A percentile compares a stretch with the other conserved stretches of the same genome.
Evolutionary conservation across 23 tunicate species (phyloP).

Genomic region (Phallusia fumigata): DNA sequence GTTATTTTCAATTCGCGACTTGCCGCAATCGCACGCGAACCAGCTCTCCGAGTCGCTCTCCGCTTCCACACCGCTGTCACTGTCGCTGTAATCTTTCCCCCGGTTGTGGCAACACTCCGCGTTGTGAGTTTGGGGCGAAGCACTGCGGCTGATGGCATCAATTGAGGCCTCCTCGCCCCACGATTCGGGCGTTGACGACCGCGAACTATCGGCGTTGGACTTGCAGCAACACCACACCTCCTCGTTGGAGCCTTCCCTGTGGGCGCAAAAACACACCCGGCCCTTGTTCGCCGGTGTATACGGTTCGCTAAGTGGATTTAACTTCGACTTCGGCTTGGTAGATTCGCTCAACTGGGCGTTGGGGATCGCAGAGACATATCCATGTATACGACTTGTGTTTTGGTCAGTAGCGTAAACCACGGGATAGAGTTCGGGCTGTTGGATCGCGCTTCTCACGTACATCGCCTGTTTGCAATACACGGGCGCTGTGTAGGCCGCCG

Average conservation of each 20-base stretch:
- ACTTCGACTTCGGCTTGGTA: not conserved
- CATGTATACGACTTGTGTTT: not conserved
- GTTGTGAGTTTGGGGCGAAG: not conserved
- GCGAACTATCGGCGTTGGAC: not conserved
- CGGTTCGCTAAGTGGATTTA: conserved; percentile 59
- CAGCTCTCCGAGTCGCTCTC: conserved; percentile 28
- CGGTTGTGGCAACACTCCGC: not conserved
- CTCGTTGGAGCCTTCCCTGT: not conserved
- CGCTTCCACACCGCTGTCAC: conserved; percentile 61
- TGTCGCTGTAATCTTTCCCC: conserved; percentile 18
- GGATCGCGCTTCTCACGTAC: not conserved
- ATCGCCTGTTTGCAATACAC: not conserved
- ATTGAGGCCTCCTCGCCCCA: conserved; percentile 19
- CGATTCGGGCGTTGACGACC: conserved; percentile 23
- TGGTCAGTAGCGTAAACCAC: not conserved
- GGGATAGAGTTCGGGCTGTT: not conserved
- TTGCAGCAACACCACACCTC: conserved; percentile 8
- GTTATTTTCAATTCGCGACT: not conserved
- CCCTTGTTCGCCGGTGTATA: conserved; percentile 42
- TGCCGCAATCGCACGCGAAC: not conserved
- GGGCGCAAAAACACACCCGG: conserved; percentile 12
- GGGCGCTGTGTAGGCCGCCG: not conserved
- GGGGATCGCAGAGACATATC: conserved; percentile 32
- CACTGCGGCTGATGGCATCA: conserved; percentile 21
- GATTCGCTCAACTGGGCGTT: not conserved